Evolutionary conservation across 2,113 vertebrate species (phyloP), one percentile per base, ranked within the genome.

Genomic region (Zosterops japonicus): DNA sequence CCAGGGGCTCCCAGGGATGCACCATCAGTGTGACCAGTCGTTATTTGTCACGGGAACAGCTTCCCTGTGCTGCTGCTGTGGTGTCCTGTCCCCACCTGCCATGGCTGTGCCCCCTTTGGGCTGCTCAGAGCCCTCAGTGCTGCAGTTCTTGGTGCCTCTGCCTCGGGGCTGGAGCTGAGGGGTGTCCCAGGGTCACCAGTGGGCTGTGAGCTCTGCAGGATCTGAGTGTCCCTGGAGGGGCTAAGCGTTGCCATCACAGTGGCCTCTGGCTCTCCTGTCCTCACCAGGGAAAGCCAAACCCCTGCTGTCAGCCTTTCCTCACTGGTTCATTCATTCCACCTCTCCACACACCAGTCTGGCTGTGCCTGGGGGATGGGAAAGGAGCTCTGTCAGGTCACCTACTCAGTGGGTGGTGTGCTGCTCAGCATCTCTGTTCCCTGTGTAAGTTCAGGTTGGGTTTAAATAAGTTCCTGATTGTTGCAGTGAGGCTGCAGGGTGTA

Each of bases 281-380:
- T 50, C 9, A 2, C 14, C 42, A 22, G 33, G n/a, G 11, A 59
- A 15, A 25, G 52, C 3, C 41, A 76, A 68, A 69, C 5, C 39
- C 3, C n/a, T 47, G 41, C n/a, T 41, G 61, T 39, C n/a, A 83
- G 61, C 14, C n/a, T 60, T 41, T 19, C 27, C 24, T 47, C 25
- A 2, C 11, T 0, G 0, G 13, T 21, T 47, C 4, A 8, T n/a
- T 87, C 52, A 5, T 44, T 39, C 7, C 16, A 5, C 56, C n/a
- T 5, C 12, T 12, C 23, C 15, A 3, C 0, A 0, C 27, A 12
- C 64, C 1, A 0, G 0, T 5, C 39, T 24, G 46, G 64, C 82
- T 56, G 59, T 0, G 3, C 20, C 20, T 41, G 72, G 39, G 70
- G n/a, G 50, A 5, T 1, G 6, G 59, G 52, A 31, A 46, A 11